A percentile compares a stretch with the other conserved stretches of the same genome.
Evolutionary conservation across 2,113 vertebrate genomes (phyloP).

Genomic region (Entomyzon cyanotis): DNA sequence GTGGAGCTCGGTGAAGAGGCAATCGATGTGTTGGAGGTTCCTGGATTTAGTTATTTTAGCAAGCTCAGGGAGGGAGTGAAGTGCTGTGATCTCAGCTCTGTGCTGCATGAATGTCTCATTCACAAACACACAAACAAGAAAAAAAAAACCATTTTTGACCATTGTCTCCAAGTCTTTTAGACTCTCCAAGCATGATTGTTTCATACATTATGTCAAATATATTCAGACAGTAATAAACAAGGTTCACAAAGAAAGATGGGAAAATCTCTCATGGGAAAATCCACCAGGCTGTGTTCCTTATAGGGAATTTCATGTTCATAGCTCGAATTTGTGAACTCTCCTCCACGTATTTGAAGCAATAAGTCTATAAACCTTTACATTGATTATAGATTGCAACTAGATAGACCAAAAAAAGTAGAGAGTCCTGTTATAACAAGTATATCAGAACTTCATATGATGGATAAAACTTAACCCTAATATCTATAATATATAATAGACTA

Average conservation of each 20-base stretch:
- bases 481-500: background rate
- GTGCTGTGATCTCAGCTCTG: background rate
- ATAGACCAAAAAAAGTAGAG: background rate
- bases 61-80: background rate
- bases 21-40: background rate
- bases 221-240: background rate
- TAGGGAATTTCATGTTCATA: background rate
- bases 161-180: background rate
- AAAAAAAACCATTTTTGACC: fast-evolving
- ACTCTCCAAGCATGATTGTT: background rate
- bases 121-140: background rate
- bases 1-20: background rate
- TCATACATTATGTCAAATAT: background rate
- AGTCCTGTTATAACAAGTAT: background rate
- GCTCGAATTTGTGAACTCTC: background rate
- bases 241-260: background rate
- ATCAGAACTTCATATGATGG: background rate
- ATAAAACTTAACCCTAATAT: background rate
- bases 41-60: background rate
- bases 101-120: background rate
- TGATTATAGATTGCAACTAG: background rate
- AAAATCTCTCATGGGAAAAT: background rate
- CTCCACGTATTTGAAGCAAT: background rate
- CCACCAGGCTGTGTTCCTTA: background rate
- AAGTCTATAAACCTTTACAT: background rate